These are phyloP conservation scores for Nomada ferruginata DNA, from an alignment of 2,888 invertebrate species.

Conservation along the genomic window DNA sequence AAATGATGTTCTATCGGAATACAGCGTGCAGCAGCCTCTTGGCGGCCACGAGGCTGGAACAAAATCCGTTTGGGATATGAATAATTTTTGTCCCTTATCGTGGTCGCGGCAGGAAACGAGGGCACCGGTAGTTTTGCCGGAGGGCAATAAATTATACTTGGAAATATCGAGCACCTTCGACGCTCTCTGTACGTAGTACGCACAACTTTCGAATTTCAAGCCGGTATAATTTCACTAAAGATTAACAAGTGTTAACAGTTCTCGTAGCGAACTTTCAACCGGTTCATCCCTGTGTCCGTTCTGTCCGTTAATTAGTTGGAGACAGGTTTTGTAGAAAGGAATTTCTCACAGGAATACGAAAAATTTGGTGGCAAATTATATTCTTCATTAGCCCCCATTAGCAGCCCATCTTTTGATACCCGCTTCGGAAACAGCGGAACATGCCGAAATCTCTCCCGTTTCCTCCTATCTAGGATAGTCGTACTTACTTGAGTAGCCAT, in stretches of 20 bases:
- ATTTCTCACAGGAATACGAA: neutral
- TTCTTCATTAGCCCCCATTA: neutral
- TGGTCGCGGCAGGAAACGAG: slow-evolving; percentile 53
- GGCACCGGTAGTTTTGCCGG: slow-evolving; percentile 55
- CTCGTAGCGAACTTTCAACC: slow-evolving; percentile 27
- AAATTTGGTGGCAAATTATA: neutral
- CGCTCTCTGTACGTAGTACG: slow-evolving; percentile 20
- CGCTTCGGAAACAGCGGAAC: neutral
- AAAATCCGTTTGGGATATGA: slow-evolving; percentile 67
- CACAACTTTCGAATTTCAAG: slow-evolving; percentile 49
- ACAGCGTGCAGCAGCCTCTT: slow-evolving; percentile 12
- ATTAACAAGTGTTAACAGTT: slow-evolving; percentile 58
- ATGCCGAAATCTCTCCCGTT: too few relatives aligned
- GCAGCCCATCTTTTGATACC: too few relatives aligned
- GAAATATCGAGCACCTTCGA: slow-evolving; percentile 66
- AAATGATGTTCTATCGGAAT: slow-evolving; percentile 20
- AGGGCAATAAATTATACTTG: slow-evolving; percentile 69
- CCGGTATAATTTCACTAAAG: slow-evolving; percentile 50
- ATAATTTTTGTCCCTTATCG: slow-evolving; percentile 72
- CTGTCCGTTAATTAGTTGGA: slow-evolving; percentile 34
- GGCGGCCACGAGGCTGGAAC: slow-evolving; percentile 32
- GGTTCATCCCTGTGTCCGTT: neutral
- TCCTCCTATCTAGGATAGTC: neutral
- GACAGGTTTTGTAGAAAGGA: neutral
- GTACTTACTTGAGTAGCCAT: neutral